Evolutionary conservation across 2,888 invertebrate species (phyloP).

Genomic region (Tetrapedia diversipes): DNA sequence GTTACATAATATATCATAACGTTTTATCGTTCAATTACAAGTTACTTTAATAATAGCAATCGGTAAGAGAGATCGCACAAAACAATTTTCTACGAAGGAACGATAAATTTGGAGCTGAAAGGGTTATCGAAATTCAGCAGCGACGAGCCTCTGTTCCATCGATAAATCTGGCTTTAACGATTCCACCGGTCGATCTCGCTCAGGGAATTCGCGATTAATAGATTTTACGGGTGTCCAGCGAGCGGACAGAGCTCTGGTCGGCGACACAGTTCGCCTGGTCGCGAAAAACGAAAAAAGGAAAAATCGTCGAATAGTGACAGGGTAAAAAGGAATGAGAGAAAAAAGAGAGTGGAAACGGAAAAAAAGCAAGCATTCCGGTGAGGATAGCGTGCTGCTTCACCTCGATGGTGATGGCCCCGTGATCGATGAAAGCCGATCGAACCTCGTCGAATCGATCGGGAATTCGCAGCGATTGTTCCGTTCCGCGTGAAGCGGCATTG

Average conservation of each 20-base stretch:
- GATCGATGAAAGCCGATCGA: slow-evolving; percentile 38
- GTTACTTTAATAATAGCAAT: too few species aligned
- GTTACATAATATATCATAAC: too few species aligned
- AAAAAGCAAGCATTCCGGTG: slow-evolving; percentile 22
- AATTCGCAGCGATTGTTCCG: slow-evolving; percentile 1
- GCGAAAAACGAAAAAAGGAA: too few species aligned
- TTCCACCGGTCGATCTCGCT: slow-evolving; percentile 47
- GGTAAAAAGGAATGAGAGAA: background rate
- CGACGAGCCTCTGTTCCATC: too few species aligned
- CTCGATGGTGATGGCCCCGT: slow-evolving; percentile 41
- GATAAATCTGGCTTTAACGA: slow-evolving; percentile 42
- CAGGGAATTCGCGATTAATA: slow-evolving; percentile 66
- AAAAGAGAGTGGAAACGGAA: background rate
- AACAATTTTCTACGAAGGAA: too few species aligned
- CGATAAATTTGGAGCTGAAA: too few species aligned
- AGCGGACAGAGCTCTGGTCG: slow-evolving; percentile 35
- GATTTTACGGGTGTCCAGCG: slow-evolving; percentile 66
- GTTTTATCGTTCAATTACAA: too few species aligned
- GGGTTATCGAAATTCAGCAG: too few species aligned
- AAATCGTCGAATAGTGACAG: too few species aligned
- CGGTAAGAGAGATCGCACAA: too few species aligned
- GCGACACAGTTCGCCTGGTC: slow-evolving; percentile 19
- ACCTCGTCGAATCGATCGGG: slow-evolving; percentile 50
- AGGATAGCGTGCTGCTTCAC: slow-evolving; percentile 32
- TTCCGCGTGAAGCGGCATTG: background rate